Evolutionary conservation across 1,140 invertebrate species (phyloP), one percentile per base, ranked within the genome.

Genomic region (Spodoptera litura): DNA sequence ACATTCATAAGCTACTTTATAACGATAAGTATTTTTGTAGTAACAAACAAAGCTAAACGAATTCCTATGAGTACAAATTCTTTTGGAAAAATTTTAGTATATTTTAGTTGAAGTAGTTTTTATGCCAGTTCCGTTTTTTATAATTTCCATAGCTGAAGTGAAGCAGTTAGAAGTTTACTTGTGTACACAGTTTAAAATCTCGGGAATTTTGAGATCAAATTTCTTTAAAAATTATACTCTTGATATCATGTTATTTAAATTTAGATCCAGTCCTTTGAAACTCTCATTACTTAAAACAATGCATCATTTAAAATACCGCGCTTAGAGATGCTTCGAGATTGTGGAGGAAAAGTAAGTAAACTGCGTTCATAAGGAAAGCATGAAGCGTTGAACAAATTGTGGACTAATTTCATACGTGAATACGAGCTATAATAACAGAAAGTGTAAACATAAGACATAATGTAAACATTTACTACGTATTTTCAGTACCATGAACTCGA

Each of bases 341-440:
- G 27, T 4, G 20, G 15, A 56, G 9, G 11, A 9, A 31, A 66
- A 66, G 44, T 68, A 52, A 20, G 49, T 12, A 53, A 68, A 68
- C 49, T 68, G 2, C 20, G 49, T 38, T 44, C 61, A 52, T 53
- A 68, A 68, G 25, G 25, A 52, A 12, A 68, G 12, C 15, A 49
- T 68, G 49, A 68, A 66, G 20, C 11, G 20, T n/a, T 68, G 49
- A 68, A 53, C 49, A 53, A 52, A 68, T 68, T 68, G 49, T 12
- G 52, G 64, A 12, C 64, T 68, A 68, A 52, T 68, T 52, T 52
- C 11, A 11, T 31, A 68, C 25, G 64, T 52, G 20, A 25, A 53
- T 68, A 68, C 64, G 10, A 52, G 64, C 27, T 49, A 55, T 71
- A 71, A 55, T 73, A 73, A 73, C 55, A 8, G 49, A 71, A 72